Percentiles rank a stretch among this genome's conserved stretches.
These are phyloP conservation scores for Lithophane leautieri DNA, from an alignment of 2,888 invertebrate species.

Conservation along the genomic window DNA sequence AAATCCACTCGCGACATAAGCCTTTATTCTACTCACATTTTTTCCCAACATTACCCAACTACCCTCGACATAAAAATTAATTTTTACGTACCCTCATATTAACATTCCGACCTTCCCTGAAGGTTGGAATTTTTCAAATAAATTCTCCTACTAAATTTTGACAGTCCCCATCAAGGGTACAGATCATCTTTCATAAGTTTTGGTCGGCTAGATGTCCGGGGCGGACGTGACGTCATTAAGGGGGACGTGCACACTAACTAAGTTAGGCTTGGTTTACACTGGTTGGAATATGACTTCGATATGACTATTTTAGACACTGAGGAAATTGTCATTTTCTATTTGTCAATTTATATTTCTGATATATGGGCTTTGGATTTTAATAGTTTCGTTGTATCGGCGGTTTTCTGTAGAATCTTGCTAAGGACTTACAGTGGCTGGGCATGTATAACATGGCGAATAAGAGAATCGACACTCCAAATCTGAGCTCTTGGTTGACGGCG, in stretches of 20 bases:
- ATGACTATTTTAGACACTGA: no score
- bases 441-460: neutral
- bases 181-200: slow-evolving; percentile 75
- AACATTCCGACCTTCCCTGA: slow-evolving; percentile 49
- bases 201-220: slow-evolving; percentile 70
- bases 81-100: slow-evolving; percentile 50
- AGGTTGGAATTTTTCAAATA: slow-evolving; percentile 66
- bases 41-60: slow-evolving; percentile 21
- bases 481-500: no score
- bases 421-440: neutral
- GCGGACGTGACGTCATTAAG: slow-evolving; percentile 72
- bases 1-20: neutral
- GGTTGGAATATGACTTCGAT: neutral
- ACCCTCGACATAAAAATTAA: slow-evolving; percentile 44
- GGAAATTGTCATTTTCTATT: neutral
- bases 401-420: neutral
- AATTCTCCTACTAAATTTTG: slow-evolving; percentile 66
- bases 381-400: neutral
- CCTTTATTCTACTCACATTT: slow-evolving; percentile 14
- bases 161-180: slow-evolving; percentile 56
- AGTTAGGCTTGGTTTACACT: slow-evolving; percentile 47
- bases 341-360: neutral
- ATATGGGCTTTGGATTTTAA: neutral
- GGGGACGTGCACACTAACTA: slow-evolving; percentile 67
- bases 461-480: neutral